Evolutionary conservation across 2,797 vertebrate species (phyloP), one percentile per base, ranked within the genome.

Genomic region (Anomalospiza imberbis): DNA sequence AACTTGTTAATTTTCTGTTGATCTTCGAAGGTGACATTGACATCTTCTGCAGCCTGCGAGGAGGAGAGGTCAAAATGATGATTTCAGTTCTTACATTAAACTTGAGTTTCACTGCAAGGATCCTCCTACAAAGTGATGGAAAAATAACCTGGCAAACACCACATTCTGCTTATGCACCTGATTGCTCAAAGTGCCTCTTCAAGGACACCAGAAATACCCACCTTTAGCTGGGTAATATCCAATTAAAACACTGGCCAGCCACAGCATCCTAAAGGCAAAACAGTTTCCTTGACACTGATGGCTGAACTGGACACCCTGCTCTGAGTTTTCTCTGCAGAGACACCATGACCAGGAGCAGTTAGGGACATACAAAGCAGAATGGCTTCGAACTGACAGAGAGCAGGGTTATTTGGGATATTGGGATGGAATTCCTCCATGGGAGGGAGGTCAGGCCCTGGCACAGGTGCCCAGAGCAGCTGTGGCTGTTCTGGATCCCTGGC

Each of bases 1-100:
- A 99, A 99, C 79, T 99, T 99, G 92, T 99, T 99, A 91, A 99
- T 99, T 97, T 99, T 99, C 96, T 99, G 99, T 54, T 99, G 99
- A 95, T 99, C 99, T 97, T 99, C 99, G 85, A 99, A 99, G 2
- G 99, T 99, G 68, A 99, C 99, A 6, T 99, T 99, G 76, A 99
- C 99, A 87, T 99, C 99, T 97, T 99, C 99, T 71, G 99, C 99
- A 66, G 98, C 99, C 99, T 99, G 97, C 8, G 74, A 93, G 29
- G 29, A 50, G 3, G 6, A 71, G n/a, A 78, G 36, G 1, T 17
- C 17, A 84, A 28, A 75, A 32, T 1, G 3, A 65, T 12, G 12
- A 24, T 20, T 68, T 28, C 1, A 7, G 10, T 61, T 38, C 9
- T 50, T 34, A 15, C 2, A 40, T 21, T 14, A 31, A 34, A 9